Percentiles rank a stretch among this genome's conserved stretches.
These are phyloP conservation scores for Stenodera caucasica DNA, from an alignment of 2,888 invertebrate genomes.

Conservation along the genomic window DNA sequence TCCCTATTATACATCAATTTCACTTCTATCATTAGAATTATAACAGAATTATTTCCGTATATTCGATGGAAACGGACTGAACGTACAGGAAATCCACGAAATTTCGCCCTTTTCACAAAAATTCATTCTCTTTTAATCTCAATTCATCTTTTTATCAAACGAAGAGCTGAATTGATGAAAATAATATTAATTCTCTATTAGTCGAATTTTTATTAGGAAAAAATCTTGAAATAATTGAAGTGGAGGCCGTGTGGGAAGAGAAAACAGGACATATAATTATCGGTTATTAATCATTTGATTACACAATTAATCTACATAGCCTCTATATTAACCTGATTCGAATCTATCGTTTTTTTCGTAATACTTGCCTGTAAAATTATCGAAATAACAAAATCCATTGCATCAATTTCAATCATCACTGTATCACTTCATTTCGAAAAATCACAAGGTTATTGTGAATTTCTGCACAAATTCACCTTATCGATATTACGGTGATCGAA, in stretches of 20 bases:
- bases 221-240: neutral
- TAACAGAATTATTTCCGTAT: too few relatives aligned
- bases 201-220: too few relatives aligned
- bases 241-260: neutral
- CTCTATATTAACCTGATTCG: neutral
- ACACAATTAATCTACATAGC: neutral
- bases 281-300: conserved; percentile 3
- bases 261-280: neutral
- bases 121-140: too few relatives aligned
- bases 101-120: too few relatives aligned
- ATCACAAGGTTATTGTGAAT: neutral
- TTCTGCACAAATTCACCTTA: too few relatives aligned
- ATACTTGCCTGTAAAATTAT: conserved; percentile 19
- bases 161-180: too few relatives aligned
- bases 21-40: too few relatives aligned
- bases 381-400: conserved; percentile 18
- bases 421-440: neutral
- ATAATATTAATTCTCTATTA: too few relatives aligned
- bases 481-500: neutral
- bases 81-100: too few relatives aligned
- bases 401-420: conserved; percentile 17
- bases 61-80: too few relatives aligned
- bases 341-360: neutral
- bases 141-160: too few relatives aligned
- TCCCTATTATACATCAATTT: too few relatives aligned